Conservation (phyloP, 2,113 vertebrate genomes). For the Saimiri boliviensis region DNA sequence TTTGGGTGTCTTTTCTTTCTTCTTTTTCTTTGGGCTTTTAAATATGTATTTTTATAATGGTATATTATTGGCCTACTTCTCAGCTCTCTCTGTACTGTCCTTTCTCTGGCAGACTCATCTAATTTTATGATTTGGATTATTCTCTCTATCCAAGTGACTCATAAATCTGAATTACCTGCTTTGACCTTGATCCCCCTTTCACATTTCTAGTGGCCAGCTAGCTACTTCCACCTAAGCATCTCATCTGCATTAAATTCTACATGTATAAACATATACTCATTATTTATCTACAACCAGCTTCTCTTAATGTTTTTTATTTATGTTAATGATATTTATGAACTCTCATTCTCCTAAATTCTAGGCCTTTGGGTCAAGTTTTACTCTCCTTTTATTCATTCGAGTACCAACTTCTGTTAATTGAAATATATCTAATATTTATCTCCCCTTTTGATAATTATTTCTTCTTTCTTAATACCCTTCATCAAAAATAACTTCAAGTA, state of each 20-base stretch:
- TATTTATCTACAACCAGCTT: neutral
- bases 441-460: neutral
- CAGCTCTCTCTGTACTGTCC: neutral
- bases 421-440: conserved; percentile 5
- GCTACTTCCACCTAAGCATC: neutral
- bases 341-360: neutral
- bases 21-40: neutral
- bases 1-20: neutral
- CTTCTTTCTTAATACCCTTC: neutral
- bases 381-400: neutral
- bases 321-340: neutral
- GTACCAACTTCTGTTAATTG: neutral
- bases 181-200: neutral
- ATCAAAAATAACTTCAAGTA: neutral
- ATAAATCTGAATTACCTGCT: neutral
- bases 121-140: neutral
- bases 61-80: neutral
- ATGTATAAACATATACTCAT: neutral
- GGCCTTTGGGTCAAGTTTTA: neutral
- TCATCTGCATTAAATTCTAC: neutral
- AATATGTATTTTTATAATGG: neutral
- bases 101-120: neutral
- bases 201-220: neutral
- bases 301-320: neutral
- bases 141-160: neutral